A percentile compares a stretch with the other conserved stretches of the same genome.
phyloP scores from a whole-genome alignment of 2,888 invertebrate species.

The Eupithecia subfuscata region DNA sequence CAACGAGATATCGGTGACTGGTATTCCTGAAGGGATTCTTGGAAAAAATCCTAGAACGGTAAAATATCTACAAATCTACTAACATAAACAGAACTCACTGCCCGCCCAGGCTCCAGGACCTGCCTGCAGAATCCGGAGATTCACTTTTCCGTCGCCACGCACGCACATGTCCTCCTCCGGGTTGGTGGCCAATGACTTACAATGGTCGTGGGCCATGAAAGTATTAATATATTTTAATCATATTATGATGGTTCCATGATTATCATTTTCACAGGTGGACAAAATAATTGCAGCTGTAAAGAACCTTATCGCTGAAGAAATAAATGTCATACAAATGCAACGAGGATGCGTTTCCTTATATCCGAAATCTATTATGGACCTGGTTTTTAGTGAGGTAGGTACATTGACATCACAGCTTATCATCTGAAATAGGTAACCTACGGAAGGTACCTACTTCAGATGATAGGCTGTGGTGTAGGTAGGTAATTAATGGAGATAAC shows the following conservation, averaged over 20 bases:
- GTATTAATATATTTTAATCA: not conserved
- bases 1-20: constrained; percentile 72
- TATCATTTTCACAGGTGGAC: constrained; percentile 59
- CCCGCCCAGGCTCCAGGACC: too few relatives aligned
- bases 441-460: not conserved
- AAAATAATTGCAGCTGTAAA: constrained; percentile 74
- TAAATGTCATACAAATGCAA: constrained; percentile 78
- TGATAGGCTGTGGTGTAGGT: too few relatives aligned
- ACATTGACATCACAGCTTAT: not conserved
- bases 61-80: constrained; percentile 42
- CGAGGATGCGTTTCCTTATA: constrained; percentile 74
- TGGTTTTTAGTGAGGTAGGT: constrained; percentile 73
- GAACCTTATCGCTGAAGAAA: constrained; percentile 84
- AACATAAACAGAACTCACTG: not conserved
- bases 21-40: constrained; percentile 86
- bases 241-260: not conserved
- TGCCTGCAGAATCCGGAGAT: too few relatives aligned
- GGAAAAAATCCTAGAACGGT: constrained; percentile 83
- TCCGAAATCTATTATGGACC: constrained; percentile 76
- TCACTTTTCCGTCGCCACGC: too few relatives aligned
- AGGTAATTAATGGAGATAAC: too few relatives aligned
- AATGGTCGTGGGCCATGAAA: too few relatives aligned
- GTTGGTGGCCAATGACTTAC: not conserved
- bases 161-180: too few relatives aligned
- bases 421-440: not conserved